phyloP scores from a whole-genome alignment of 2,888 invertebrate genomes.

The Dolichomitus sp. region DNA sequence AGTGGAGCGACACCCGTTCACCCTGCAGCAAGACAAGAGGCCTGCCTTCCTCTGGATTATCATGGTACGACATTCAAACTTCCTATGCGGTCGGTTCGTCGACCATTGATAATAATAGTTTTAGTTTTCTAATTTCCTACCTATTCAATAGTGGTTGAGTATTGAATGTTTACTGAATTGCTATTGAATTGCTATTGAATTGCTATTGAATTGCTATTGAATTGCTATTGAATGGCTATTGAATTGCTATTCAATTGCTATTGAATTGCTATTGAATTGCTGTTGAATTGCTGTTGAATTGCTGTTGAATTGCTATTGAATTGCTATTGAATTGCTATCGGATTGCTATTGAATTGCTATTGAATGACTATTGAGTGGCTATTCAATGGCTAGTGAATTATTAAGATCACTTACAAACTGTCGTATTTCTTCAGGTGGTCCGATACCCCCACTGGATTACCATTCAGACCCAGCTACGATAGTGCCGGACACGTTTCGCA shows the following conservation, averaged over 20 bases:
- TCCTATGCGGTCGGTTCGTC: not conserved
- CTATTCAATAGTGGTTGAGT: not conserved
- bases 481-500: slow-evolving; percentile 59
- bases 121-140: not conserved
- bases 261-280: not conserved
- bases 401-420: not conserved
- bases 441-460: slow-evolving; percentile 47
- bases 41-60: slow-evolving; percentile 55
- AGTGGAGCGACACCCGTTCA: slow-evolving; percentile 55
- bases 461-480: slow-evolving; percentile 40
- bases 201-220: not conserved
- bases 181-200: not conserved
- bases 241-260: not conserved
- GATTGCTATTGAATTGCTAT: too few species aligned
- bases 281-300: too few species aligned
- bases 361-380: not conserved
- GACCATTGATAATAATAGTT: not conserved
- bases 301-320: too few species aligned
- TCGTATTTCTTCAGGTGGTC: slow-evolving; percentile 35
- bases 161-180: not conserved
- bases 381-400: not conserved
- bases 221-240: not conserved
- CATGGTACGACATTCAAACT: slow-evolving; percentile 42
- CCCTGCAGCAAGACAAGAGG: slow-evolving; percentile 47
- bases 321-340: too few species aligned